Evolutionary conservation across 1,140 invertebrate genomes (phyloP).

Genomic region (Zaprionus camerounensis): DNA sequence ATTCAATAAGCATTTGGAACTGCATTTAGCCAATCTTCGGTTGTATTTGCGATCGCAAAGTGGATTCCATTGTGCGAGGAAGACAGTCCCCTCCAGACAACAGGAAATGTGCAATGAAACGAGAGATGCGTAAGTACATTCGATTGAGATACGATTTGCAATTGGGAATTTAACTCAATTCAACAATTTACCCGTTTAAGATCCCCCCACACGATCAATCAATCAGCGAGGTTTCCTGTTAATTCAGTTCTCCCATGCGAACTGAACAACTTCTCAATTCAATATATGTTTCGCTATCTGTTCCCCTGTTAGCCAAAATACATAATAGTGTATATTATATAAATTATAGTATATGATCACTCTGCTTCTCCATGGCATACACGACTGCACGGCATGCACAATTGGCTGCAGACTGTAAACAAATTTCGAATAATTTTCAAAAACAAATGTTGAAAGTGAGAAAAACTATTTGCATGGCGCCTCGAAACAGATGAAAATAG

Average conservation of each 20-base stretch:
- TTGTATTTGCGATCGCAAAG: conserved; percentile 37
- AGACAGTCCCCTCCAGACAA: conserved; percentile 14
- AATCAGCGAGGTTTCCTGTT: conserved; percentile 11
- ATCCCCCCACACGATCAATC: conserved; percentile 19
- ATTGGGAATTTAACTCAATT: conserved; percentile 18
- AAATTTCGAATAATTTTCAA: conserved; percentile 23
- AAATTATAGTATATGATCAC: background rate
- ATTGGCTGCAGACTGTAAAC: conserved; percentile 31
- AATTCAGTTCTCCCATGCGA: background rate
- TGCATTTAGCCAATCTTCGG: conserved; percentile 24
- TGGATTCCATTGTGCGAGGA: background rate
- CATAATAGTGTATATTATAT: background rate
- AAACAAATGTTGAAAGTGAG: conserved; percentile 67
- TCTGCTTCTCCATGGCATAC: conserved; percentile 5
- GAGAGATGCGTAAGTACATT: conserved; percentile 20
- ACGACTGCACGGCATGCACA: conserved; percentile 9
- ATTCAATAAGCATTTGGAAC: conserved; percentile 29
- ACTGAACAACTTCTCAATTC: background rate
- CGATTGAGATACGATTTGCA: conserved; percentile 45
- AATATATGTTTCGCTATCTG: background rate
- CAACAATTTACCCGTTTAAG: background rate
- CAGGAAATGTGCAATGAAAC: conserved; percentile 70
- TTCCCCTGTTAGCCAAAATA: background rate
- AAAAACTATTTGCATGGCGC: conserved; percentile 56
- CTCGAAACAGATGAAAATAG: conserved; percentile 56